phyloP scores from a whole-genome alignment of 2,797 vertebrate genomes.

The Novumbra hubbsi region DNA sequence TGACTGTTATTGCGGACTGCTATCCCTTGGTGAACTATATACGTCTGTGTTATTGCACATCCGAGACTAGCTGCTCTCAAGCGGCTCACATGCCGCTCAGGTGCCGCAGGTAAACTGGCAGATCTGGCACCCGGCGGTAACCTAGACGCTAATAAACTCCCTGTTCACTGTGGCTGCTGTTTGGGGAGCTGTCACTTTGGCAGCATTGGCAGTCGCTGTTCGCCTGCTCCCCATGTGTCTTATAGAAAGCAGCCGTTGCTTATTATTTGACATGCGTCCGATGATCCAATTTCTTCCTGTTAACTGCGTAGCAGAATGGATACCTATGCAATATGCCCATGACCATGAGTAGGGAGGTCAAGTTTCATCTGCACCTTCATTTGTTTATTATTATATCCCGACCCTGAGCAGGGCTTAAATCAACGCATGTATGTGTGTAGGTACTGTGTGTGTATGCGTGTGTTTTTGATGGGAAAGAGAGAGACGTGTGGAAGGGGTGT shows the following conservation, averaged over 20 bases:
- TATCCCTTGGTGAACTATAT: slow-evolving; percentile 49
- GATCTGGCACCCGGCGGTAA: slow-evolving; percentile 47
- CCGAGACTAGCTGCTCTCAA: slow-evolving; percentile 36
- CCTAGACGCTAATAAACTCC: slow-evolving; percentile 62
- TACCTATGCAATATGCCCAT: slow-evolving; percentile 38
- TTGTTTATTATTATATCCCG: slow-evolving; percentile 11
- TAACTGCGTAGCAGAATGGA: slow-evolving; percentile 20
- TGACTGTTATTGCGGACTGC: slow-evolving; percentile 35
- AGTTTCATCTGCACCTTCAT: slow-evolving; percentile 31
- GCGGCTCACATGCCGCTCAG: slow-evolving; percentile 19
- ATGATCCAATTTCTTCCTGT: slow-evolving; percentile 28
- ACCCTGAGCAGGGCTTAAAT: neutral
- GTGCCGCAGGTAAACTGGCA: slow-evolving; percentile 45
- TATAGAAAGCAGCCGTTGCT: slow-evolving; percentile 24
- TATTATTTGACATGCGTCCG: neutral
- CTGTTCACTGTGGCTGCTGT: slow-evolving; percentile 33
- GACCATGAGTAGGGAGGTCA: slow-evolving; percentile 44
- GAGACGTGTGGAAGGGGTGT: neutral
- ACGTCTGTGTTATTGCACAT: slow-evolving; percentile 42
- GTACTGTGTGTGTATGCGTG: neutral
- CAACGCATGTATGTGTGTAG: neutral
- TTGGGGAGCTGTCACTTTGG: slow-evolving; percentile 54
- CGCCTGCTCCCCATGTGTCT: neutral
- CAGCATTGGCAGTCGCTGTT: slow-evolving; percentile 21
- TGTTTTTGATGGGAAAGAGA: neutral